Conservation (phyloP, 2,797 vertebrate genomes). For the Esox masquinongy region DNA sequence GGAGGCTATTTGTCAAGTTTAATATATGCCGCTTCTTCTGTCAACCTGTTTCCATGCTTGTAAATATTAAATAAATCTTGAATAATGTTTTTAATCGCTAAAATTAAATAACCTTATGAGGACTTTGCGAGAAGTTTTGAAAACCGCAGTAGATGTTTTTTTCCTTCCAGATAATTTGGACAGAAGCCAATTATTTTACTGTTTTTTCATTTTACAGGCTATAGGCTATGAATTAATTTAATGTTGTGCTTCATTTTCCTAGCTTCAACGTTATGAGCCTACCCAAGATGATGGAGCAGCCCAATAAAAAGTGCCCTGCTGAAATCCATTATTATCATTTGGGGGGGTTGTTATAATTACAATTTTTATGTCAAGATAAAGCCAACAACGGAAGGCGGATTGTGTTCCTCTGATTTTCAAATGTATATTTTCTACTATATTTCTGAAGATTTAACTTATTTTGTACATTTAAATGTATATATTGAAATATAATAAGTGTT, state of each 20-base stretch:
- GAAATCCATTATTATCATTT: too few species aligned
- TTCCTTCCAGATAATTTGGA: too few species aligned
- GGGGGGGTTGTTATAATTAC: conserved; percentile 26
- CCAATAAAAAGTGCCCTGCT: conserved; percentile 34
- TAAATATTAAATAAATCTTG: too few species aligned
- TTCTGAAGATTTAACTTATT: conserved; percentile 57
- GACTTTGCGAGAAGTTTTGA: too few species aligned
- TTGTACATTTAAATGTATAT: conserved; percentile 38
- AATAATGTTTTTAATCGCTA: too few species aligned
- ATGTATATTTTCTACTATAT: conserved; percentile 26
- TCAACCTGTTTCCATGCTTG: too few species aligned
- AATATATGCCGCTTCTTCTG: too few species aligned
- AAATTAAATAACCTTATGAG: too few species aligned
- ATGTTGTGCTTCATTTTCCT: conserved; percentile 15
- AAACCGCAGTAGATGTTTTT: too few species aligned
- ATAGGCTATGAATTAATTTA: background rate
- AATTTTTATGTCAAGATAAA: conserved; percentile 14
- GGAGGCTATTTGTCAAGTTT: too few species aligned
- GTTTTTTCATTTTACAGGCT: background rate
- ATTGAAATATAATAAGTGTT: conserved; percentile 21
- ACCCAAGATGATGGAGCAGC: conserved; percentile 77
- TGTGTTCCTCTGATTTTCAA: conserved; percentile 16
- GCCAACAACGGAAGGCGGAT: conserved; percentile 12
- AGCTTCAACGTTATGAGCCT: conserved; percentile 88
- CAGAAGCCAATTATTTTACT: too few species aligned